Evolutionary conservation across 2,113 vertebrate genomes (phyloP).

Genomic region (Rhinopomastus cyanomelas): DNA sequence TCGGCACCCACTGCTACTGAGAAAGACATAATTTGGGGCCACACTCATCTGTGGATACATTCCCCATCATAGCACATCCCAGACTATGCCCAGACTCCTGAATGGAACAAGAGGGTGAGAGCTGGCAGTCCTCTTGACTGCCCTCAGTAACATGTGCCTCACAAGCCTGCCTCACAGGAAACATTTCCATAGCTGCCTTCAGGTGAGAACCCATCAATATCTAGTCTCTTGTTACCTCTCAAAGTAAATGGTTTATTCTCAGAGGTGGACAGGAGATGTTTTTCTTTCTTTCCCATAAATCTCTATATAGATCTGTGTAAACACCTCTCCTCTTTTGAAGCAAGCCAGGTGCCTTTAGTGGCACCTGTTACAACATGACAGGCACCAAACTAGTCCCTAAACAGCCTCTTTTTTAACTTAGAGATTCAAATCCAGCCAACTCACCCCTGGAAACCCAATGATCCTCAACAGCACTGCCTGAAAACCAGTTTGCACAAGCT

Average conservation of each 20-base stretch:
- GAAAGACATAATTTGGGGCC: background rate
- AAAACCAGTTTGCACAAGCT: conserved; percentile 29
- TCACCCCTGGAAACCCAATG: background rate
- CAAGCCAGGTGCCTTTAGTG: background rate
- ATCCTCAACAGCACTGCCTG: background rate
- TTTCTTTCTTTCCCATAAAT: background rate
- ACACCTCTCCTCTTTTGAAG: background rate
- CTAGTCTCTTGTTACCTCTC: background rate
- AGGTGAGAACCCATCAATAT: background rate
- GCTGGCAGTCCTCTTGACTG: background rate
- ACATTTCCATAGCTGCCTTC: background rate
- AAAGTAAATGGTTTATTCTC: background rate
- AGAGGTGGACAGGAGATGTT: background rate
- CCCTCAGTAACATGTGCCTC: background rate
- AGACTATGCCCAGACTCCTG: background rate
- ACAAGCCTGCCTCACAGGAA: background rate
- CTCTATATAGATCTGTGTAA: background rate
- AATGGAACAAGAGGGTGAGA: background rate
- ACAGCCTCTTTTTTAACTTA: conserved; percentile 18
- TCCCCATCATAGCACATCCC: accelerated
- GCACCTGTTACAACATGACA: background rate
- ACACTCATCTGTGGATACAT: background rate
- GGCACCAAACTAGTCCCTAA: background rate
- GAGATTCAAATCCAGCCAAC: background rate
- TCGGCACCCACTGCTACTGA: background rate